These are phyloP conservation scores for Pygoscelis adeliae DNA, from an alignment of 2,113 vertebrate species.

Conservation along the genomic window DNA sequence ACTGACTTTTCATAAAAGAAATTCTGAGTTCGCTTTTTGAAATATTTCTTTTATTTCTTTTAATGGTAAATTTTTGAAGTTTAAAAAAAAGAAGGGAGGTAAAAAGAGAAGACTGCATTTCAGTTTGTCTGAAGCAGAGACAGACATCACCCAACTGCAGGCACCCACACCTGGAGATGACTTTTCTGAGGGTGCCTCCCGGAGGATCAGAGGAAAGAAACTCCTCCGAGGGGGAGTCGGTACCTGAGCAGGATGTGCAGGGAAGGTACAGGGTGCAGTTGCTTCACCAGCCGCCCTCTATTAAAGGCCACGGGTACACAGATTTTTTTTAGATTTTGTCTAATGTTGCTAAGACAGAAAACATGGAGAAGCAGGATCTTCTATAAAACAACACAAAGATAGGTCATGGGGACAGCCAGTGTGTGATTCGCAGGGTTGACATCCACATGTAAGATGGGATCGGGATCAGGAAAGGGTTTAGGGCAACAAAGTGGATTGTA, in stretches of 20 bases:
- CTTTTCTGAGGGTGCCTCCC: neutral
- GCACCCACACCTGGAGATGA: neutral
- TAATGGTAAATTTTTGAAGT: neutral
- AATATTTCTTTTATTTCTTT: neutral
- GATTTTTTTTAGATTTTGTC: neutral
- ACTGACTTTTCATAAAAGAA: neutral
- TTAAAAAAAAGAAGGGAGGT: neutral
- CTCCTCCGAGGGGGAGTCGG: fast-evolving
- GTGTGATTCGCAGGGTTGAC: neutral
- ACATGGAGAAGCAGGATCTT: neutral
- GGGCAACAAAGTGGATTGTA: neutral
- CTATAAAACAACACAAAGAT: neutral
- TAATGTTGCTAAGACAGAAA: neutral
- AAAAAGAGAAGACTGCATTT: neutral
- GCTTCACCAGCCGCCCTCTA: neutral
- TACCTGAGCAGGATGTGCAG: neutral
- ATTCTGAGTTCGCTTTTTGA: neutral
- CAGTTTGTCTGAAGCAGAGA: neutral
- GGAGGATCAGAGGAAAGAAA: neutral
- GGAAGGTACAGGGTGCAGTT: neutral
- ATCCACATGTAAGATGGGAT: neutral
- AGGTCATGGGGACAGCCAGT: neutral
- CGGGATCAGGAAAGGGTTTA: fast-evolving
- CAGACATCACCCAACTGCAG: neutral
- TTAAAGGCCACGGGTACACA: neutral